Base-by-base conservation (phyloP, 64 coral and sea anemone genomes). In the Cladopsammia gracilis region DNA sequence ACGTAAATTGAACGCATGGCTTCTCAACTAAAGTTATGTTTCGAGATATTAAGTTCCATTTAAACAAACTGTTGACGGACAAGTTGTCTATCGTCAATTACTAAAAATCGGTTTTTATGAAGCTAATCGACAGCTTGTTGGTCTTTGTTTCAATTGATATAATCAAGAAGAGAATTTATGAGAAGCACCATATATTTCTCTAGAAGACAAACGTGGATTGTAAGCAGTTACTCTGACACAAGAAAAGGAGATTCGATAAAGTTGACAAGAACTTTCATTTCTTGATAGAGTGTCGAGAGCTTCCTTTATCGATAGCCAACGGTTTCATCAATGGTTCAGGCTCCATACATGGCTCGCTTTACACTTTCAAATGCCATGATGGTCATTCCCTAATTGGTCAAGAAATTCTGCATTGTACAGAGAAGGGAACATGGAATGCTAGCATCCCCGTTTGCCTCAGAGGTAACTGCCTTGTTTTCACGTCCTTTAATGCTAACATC, bases 371-470 rank as follows among this genome's bases (percentile, higher is more conserved):
- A 25, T 79, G 77, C 10, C 13, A 14, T 18, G 24, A 59, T 13
- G 77, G 53, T 79, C 60, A 43, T 59, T 79, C 77, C 6, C 24
- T 79, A 15, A 5, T 59, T 6, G 77, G 77, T 58, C 14, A 79
- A 15, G 6, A 26, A 42, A 58, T 34, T 59, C n/a, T 79, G 22
- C 60, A 60, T 54, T 79, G 77, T 34, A 42, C 54, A 15, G 54
- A 59, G 12, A 60, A 79, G 23, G 77, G 77, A 0, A 23, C 13
- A 12, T 79, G 77, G 77, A 79, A 79, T 60, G 77, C 53, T 59
- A 79, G 7, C 12, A 25, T 25, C 3, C 77, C 78, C 3, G 19
- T 44, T 82, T 82, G 78, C 45, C 18, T 82, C 1, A 82, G 20
- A 64, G 78, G 78, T 82, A 82, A 20, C 3, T 26, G 34, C 34